A percentile compares a stretch with the other conserved stretches of the same genome.
Evolutionary conservation across 1,140 invertebrate genomes (phyloP).

Genomic region (Bombus polaris): DNA sequence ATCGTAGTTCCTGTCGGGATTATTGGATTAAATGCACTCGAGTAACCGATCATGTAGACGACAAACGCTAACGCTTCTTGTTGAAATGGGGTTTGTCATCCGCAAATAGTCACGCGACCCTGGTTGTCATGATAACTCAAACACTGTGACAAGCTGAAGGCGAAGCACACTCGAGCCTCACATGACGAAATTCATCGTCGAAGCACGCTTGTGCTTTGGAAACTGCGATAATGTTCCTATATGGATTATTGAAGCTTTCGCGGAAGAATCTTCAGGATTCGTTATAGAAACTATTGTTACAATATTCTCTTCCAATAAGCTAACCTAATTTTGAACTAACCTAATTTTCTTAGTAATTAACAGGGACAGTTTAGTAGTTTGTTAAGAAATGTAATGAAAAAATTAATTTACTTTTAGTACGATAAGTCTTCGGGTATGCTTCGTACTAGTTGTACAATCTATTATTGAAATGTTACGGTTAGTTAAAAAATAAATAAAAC

Average conservation of each 20-base stretch:
- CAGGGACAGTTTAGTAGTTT: neutral
- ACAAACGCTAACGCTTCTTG: conserved; percentile 31
- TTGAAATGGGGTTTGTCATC: conserved; percentile 60
- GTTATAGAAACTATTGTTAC: neutral
- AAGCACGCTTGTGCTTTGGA: neutral
- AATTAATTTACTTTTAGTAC: neutral
- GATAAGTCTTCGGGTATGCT: neutral
- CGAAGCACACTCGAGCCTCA: neutral
- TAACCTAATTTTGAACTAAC: neutral
- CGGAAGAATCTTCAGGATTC: neutral
- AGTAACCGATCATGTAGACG: conserved; percentile 59
- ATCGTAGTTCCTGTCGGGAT: conserved; percentile 56
- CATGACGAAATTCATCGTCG: neutral
- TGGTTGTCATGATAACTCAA: conserved; percentile 44
- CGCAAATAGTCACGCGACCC: conserved; percentile 64
- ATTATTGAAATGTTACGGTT: neutral
- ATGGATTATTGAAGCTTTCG: neutral
- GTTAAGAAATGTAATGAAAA: too few relatives aligned
- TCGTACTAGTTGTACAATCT: neutral
- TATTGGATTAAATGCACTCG: conserved; percentile 64
- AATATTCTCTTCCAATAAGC: neutral
- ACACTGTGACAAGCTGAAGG: conserved; percentile 11
- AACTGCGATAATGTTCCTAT: neutral
- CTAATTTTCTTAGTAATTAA: neutral
- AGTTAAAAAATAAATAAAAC: neutral